Conservation (phyloP, 2,797 vertebrate genomes). For the Acanthiza pusilla region DNA sequence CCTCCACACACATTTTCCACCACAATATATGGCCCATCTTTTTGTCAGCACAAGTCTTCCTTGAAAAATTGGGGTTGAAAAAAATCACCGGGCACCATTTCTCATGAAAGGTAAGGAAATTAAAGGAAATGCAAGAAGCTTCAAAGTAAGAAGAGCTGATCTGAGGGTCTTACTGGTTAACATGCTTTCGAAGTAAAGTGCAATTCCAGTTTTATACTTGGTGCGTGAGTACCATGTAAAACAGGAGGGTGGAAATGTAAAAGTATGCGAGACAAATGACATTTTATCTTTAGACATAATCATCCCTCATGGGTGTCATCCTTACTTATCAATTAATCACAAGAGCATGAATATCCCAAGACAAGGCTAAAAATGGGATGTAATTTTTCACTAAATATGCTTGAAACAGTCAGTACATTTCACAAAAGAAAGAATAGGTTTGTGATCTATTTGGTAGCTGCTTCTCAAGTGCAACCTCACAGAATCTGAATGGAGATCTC, state of each 20-base stretch:
- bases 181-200: neutral
- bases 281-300: constrained; percentile 46
- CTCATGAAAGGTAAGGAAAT: constrained; percentile 47
- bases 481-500: neutral
- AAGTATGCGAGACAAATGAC: constrained; percentile 34
- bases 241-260: neutral
- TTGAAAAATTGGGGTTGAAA: constrained; percentile 27
- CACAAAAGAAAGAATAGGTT: neutral
- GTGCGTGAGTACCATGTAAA: neutral
- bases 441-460: neutral
- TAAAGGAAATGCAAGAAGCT: constrained; percentile 42
- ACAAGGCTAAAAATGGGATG: constrained; percentile 37
- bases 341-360: constrained; percentile 16
- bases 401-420: constrained; percentile 7
- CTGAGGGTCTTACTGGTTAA: neutral
- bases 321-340: constrained; percentile 33
- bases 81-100: neutral
- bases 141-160: neutral
- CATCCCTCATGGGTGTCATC: constrained; percentile 25
- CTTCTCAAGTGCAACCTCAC: neutral
- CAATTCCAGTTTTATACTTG: neutral
- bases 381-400: constrained; percentile 28
- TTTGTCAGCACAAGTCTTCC: neutral
- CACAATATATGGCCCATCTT: constrained; percentile 18
- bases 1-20: neutral